Evolutionary conservation across 2,888 invertebrate species (phyloP).

Genomic region (Agrotis clavis): DNA sequence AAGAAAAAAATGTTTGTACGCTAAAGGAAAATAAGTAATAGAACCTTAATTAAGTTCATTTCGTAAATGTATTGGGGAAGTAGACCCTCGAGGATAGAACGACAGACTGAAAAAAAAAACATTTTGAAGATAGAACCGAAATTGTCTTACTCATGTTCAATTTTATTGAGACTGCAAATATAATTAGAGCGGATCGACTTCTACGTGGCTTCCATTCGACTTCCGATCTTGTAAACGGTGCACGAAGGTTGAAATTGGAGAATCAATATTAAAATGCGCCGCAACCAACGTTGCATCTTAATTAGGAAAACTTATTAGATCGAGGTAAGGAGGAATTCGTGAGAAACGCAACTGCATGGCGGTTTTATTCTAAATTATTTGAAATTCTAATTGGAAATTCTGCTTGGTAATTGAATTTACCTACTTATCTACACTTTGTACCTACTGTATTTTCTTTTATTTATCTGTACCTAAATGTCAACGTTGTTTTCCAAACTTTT

Average conservation of each 20-base stretch:
- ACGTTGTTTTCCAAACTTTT: no score
- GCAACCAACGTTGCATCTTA: conserved; percentile 43
- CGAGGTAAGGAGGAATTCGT: conserved; percentile 38
- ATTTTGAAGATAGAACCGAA: conserved; percentile 37
- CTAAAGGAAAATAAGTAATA: conserved; percentile 63
- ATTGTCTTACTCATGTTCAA: conserved; percentile 50
- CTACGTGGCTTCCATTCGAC: not conserved
- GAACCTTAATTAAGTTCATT: conserved; percentile 67
- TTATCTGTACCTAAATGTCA: not conserved
- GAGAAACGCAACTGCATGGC: conserved; percentile 35
- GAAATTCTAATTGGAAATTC: conserved; percentile 27
- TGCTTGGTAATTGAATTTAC: conserved; percentile 12
- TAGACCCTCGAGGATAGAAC: conserved; percentile 44
- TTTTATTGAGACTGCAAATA: conserved; percentile 47
- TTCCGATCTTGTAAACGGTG: conserved; percentile 13
- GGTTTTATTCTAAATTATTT: conserved; percentile 33
- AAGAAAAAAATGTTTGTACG: conserved; percentile 42
- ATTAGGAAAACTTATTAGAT: conserved; percentile 55
- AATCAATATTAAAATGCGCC: conserved; percentile 16
- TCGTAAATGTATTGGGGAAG: conserved; percentile 64
- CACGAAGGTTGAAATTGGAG: conserved; percentile 32
- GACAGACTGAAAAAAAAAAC: conserved; percentile 55
- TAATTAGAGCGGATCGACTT: conserved; percentile 41
- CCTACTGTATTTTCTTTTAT: conserved; percentile 3
- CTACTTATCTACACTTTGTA: not conserved